phyloP scores from a whole-genome alignment of 2,113 vertebrate genomes.

The Caretta caretta region DNA sequence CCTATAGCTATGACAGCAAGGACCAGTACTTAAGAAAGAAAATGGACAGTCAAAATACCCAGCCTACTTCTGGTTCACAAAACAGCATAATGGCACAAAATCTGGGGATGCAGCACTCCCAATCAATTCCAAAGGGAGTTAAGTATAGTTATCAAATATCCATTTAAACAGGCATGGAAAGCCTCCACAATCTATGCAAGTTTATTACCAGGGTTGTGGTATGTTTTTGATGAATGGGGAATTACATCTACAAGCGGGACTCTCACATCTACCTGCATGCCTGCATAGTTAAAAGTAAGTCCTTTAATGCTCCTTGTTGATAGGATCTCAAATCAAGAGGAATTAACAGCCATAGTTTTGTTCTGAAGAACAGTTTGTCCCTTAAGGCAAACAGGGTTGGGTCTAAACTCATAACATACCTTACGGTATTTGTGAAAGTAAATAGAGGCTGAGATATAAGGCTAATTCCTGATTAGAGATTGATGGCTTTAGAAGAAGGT shows the following conservation, averaged over 20 bases:
- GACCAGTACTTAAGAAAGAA: not conserved
- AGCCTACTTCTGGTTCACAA: not conserved
- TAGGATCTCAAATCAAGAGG: conserved; percentile 16
- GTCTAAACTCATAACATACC: not conserved
- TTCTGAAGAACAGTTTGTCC: not conserved
- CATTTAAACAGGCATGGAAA: not conserved
- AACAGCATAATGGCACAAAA: not conserved
- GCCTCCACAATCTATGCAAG: not conserved
- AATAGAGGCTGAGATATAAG: conserved; percentile 4
- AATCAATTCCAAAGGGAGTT: not conserved
- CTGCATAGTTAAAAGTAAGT: conserved; percentile 26
- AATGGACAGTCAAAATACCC: accelerated
- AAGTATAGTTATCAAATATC: not conserved
- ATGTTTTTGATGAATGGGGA: not conserved
- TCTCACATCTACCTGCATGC: not conserved
- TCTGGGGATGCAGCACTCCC: not conserved
- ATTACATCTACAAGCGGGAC: not conserved
- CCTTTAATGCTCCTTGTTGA: not conserved
- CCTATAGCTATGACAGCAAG: not conserved
- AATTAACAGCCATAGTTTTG: not conserved
- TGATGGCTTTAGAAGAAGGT: not conserved
- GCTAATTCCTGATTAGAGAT: conserved; percentile 14
- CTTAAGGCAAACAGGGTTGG: conserved; percentile 4
- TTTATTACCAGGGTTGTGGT: not conserved
- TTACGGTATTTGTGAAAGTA: conserved; percentile 13